Evolutionary conservation across 2,797 vertebrate genomes (phyloP), one percentile per base, ranked within the genome.

Genomic region (Clarias fuscus): DNA sequence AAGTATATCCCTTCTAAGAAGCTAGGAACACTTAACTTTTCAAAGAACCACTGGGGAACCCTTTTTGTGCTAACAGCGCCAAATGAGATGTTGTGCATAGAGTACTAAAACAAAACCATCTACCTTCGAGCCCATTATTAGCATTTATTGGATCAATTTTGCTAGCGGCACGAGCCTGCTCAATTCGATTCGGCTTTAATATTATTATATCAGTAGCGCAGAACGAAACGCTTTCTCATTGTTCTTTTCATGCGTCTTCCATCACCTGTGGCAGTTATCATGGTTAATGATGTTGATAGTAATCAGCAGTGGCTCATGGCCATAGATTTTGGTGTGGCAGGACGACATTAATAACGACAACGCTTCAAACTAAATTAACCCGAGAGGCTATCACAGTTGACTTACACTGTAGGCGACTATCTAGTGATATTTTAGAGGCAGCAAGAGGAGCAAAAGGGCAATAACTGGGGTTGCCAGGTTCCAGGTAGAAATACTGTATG

Each of bases 221-320:
- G 79, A 82, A 82, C 7, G 17, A 81, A 65, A 81, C 53, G 61
- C 79, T 81, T 13, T 65, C 61, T 81, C 62, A 20, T 53, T 65
- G 37, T 65, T 81, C 14, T 65, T 10, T 4, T n/a, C 37, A 40
- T 65, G 78, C 14, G 43, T 65, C 37, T 81, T 67, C 11, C 13
- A 53, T 67, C 79, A 81, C 37, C 62, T 67, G 18, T 67, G n/a
- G 62, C 79, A 53, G 79, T 30, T 53, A 53, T 10, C 40, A 67
- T 48, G 43, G 79, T 67, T 48, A 82, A 82, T 67, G 37, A 82
- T 81, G 61, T 48, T 20, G 40, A 80, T 43, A 43, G 40, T 82
- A 67, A 82, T 82, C 79, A 82, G 40, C n/a, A 53, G 40, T 67
- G 79, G 79, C 62, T 82, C 79, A 67, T 82, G 62, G n/a, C 62